A percentile compares a stretch with the other conserved stretches of the same genome.
These are phyloP conservation scores for Galerucella calmariensis DNA, from an alignment of 2,888 invertebrate species.

Conservation along the genomic window DNA sequence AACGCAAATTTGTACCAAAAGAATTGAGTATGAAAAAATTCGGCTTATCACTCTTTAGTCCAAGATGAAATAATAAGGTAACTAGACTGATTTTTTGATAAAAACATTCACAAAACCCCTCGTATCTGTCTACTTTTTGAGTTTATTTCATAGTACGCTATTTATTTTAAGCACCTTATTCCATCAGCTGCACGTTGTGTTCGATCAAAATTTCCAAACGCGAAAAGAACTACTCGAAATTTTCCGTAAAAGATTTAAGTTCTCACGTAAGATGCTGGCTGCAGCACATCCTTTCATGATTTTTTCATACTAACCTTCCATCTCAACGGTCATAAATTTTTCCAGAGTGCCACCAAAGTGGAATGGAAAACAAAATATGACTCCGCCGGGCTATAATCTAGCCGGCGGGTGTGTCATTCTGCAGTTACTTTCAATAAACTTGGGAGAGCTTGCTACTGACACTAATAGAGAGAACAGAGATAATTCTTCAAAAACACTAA, in stretches of 20 bases:
- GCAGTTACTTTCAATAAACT: conserved; percentile 40
- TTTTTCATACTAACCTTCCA: conserved; percentile 32
- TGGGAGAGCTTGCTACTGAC: conserved; percentile 39
- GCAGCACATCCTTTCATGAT: conserved; percentile 23
- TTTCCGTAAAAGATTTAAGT: conserved; percentile 10
- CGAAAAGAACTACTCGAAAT: background rate
- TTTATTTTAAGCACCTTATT: background rate
- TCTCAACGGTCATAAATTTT: conserved; percentile 27
- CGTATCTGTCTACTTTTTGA: background rate
- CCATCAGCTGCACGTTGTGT: background rate
- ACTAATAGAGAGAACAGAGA: conserved; percentile 36
- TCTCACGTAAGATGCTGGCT: conserved; percentile 18
- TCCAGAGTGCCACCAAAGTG: conserved; percentile 28
- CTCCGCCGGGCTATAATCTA: conserved; percentile 34
- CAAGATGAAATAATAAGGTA: too few relatives aligned
- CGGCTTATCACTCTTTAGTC: too few relatives aligned
- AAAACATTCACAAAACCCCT: background rate
- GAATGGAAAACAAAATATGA: conserved; percentile 37
- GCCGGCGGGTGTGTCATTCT: conserved; percentile 31
- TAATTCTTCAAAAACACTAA: conserved; percentile 4
- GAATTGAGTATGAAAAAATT: too few relatives aligned
- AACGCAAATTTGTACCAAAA: too few relatives aligned
- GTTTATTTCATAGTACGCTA: background rate
- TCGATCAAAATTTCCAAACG: background rate
- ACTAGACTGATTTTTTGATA: too few relatives aligned